A percentile compares a stretch with the other conserved stretches of the same genome.
Evolutionary conservation across 1,140 invertebrate species (phyloP).

Genomic region (Calliphora vicina): DNA sequence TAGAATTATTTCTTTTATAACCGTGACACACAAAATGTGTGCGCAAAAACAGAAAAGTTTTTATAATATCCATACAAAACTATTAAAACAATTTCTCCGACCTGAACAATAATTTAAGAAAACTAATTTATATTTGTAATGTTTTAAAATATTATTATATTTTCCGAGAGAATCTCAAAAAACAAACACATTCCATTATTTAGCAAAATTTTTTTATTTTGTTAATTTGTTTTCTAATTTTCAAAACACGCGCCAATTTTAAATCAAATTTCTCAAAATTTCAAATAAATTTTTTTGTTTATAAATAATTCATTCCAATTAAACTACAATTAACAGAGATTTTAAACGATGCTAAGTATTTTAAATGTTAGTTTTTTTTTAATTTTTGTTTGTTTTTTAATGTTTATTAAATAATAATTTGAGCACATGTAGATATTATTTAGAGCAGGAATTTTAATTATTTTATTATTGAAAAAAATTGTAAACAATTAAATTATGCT

Average conservation of each 20-base stretch:
- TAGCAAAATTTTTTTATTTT: background rate
- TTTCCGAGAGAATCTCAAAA: background rate
- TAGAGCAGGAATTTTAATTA: too few relatives aligned
- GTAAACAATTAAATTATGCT: too few relatives aligned
- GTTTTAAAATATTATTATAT: background rate
- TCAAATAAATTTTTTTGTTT: background rate
- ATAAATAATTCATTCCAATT: background rate
- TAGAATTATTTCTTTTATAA: background rate
- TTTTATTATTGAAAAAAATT: too few relatives aligned
- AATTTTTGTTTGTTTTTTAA: too few relatives aligned
- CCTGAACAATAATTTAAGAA: background rate
- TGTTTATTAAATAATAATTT: too few relatives aligned
- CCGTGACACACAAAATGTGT: slow-evolving; percentile 21
- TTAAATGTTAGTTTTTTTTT: too few relatives aligned
- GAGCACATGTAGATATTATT: too few relatives aligned
- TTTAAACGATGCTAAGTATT: background rate
- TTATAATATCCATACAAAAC: background rate
- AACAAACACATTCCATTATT: background rate
- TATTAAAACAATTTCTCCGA: too few relatives aligned
- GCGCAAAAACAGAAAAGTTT: background rate
- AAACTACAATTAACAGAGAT: background rate
- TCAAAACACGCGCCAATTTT: background rate
- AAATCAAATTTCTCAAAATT: background rate
- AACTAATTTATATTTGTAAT: background rate
- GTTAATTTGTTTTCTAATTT: background rate